Conservation (phyloP, 30 jellyfish, hydroid and myxozoan genomes). For the Catostylus mosaicus region DNA sequence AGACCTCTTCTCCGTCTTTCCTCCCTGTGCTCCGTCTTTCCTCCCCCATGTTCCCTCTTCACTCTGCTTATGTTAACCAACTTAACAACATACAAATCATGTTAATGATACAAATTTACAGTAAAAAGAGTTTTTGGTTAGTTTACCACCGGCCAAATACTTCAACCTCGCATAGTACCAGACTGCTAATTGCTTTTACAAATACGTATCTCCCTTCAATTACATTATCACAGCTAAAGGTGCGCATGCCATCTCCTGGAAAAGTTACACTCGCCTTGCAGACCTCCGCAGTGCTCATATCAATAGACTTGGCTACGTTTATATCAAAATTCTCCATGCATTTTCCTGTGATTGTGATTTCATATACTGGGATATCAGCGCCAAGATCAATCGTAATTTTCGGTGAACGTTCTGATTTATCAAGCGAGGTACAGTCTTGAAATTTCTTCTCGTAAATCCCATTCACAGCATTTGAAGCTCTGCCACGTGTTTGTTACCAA, state of each 20-base stretch:
- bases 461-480: constrained; percentile 8
- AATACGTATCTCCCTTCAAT: not conserved
- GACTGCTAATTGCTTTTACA: not conserved
- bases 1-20: too few species aligned
- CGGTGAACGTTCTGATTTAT: too few species aligned
- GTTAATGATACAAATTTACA: too few species aligned
- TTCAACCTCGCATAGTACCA: not conserved
- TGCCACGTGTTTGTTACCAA: not conserved
- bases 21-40: too few species aligned
- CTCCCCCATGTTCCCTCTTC: too few species aligned
- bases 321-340: not conserved
- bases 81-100: too few species aligned
- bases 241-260: constrained; percentile 4
- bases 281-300: not conserved
- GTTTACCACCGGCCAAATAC: not conserved
- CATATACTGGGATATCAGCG: not conserved
- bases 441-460: not conserved
- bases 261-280: not conserved
- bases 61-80: too few species aligned
- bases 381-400: not conserved
- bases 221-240: not conserved
- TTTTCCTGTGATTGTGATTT: not conserved
- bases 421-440: not conserved
- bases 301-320: not conserved
- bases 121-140: too few species aligned